phyloP scores from a whole-genome alignment of 2,888 invertebrate genomes.

The Matsumyia berberina region DNA sequence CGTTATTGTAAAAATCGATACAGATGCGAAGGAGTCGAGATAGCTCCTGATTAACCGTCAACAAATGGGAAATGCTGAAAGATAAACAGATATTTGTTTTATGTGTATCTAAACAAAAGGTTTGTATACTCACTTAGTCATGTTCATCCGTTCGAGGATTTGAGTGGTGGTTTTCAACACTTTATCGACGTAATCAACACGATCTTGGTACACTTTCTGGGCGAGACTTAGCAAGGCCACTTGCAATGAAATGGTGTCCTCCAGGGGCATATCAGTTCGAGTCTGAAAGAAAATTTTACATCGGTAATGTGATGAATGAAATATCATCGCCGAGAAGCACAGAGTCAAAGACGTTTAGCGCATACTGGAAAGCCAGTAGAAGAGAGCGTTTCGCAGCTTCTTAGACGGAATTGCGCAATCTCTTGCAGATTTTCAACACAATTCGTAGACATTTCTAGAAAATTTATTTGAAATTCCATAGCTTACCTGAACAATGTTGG shows the following conservation, averaged over 20 bases:
- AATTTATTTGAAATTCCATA: not conserved
- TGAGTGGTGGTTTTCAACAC: slow-evolving; percentile 96
- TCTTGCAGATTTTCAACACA: too few species aligned
- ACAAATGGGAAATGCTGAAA: slow-evolving; percentile 82
- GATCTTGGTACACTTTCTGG: slow-evolving; percentile 97
- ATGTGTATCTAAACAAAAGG: not conserved
- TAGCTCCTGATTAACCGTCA: slow-evolving; percentile 95
- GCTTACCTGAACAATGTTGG: slow-evolving; percentile 94
- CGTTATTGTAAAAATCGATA: slow-evolving; percentile 96
- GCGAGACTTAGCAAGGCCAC: slow-evolving; percentile 97
- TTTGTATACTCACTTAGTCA: slow-evolving; percentile 87
- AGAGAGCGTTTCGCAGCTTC: too few species aligned
- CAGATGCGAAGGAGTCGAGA: slow-evolving; percentile 97
- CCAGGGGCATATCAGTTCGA: slow-evolving; percentile 96
- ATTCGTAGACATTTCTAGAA: too few species aligned
- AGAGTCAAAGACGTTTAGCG: too few species aligned
- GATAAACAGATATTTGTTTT: not conserved
- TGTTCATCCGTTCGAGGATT: slow-evolving; percentile 94
- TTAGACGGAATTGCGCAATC: too few species aligned
- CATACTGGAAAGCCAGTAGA: too few species aligned
- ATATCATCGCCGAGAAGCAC: too few species aligned
- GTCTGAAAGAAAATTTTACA: slow-evolving; percentile 86
- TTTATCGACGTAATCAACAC: slow-evolving; percentile 97
- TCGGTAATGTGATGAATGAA: too few species aligned
- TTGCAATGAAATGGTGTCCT: slow-evolving; percentile 98